phyloP scores from a whole-genome alignment of 2,113 vertebrate genomes.

The Dromiciops gliroides region DNA sequence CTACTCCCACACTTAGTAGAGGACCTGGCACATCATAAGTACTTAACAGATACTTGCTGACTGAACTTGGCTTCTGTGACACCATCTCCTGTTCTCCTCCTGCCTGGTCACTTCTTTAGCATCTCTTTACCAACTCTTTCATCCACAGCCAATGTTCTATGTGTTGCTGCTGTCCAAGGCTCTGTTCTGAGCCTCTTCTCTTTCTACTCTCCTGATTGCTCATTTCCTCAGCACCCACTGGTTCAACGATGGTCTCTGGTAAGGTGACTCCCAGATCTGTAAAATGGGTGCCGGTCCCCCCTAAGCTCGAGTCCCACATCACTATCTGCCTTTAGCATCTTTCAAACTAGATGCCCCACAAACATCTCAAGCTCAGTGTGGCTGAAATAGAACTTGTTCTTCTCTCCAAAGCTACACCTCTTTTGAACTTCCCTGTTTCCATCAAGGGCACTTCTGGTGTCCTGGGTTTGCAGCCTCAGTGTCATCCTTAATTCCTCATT shows the following conservation, averaged over 20 bases:
- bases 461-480: not conserved
- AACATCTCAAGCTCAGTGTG: not conserved
- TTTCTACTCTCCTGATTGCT: not conserved
- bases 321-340: not conserved
- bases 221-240: not conserved
- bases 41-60: not conserved
- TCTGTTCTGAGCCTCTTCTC: not conserved
- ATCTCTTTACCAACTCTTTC: not conserved
- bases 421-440: not conserved
- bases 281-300: not conserved
- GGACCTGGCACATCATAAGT: not conserved
- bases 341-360: not conserved
- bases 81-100: not conserved
- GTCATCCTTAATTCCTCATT: not conserved
- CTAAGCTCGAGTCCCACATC: not conserved
- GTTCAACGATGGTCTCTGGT: fast-evolving
- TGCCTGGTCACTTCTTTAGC: not conserved
- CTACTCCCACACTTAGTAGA: not conserved
- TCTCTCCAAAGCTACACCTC: no score
- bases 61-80: not conserved
- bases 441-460: not conserved
- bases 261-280: no score
- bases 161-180: not conserved
- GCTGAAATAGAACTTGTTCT: not conserved
- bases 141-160: not conserved